phyloP scores from a whole-genome alignment of 2,888 invertebrate genomes.

The Eupithecia vulgata region DNA sequence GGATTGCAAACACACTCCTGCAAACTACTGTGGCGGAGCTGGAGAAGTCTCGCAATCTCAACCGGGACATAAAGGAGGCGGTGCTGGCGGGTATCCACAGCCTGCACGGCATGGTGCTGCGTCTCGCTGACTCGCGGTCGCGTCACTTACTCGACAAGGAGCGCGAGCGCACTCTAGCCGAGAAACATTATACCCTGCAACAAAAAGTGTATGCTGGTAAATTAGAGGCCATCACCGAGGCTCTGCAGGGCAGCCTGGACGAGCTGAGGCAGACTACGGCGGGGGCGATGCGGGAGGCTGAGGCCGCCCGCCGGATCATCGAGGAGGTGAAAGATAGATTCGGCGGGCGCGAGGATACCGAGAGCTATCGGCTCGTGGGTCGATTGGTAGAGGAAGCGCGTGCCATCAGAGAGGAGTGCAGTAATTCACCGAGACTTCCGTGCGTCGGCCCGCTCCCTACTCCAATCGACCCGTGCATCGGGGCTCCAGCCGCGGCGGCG shows the following conservation, averaged over 20 bases:
- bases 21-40: not conserved
- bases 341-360: no score
- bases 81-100: not conserved
- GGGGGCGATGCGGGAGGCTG: not conserved
- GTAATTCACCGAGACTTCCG: no score
- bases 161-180: not conserved
- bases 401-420: no score
- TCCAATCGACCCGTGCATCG: not conserved
- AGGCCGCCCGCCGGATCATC: not conserved
- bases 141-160: slow-evolving; percentile 5
- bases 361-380: no score
- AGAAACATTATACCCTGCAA: not conserved
- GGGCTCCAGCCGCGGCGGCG: not conserved
- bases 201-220: not conserved
- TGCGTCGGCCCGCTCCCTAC: no score
- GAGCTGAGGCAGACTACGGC: not conserved
- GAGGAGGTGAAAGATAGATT: not conserved
- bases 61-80: slow-evolving; percentile 5
- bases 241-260: not conserved
- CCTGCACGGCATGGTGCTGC: slow-evolving; percentile 1
- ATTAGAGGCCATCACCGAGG: not conserved
- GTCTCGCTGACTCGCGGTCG: slow-evolving; percentile 4
- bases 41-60: not conserved
- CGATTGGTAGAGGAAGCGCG: no score
- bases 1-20: not conserved